phyloP scores from a whole-genome alignment of 2,888 invertebrate species.

The Melanchra persicariae region DNA sequence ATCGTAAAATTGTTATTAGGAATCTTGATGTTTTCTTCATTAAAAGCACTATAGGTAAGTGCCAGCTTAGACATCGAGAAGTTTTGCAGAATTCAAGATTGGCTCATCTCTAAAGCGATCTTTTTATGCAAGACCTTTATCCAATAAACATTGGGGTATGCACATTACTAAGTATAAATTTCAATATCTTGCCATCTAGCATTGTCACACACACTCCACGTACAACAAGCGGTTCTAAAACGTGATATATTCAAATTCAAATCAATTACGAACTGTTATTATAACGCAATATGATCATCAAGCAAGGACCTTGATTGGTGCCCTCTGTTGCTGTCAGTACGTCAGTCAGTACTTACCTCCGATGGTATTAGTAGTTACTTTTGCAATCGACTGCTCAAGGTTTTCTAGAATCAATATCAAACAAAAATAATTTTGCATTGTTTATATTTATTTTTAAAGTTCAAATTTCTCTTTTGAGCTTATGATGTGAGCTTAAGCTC shows the following conservation, averaged over 20 bases:
- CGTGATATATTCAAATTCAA: too few relatives aligned
- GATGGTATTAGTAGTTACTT: conserved; percentile 24
- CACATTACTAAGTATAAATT: neutral
- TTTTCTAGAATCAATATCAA: conserved; percentile 25
- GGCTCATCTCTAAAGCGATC: neutral
- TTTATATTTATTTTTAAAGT: neutral
- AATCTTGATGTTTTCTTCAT: neutral
- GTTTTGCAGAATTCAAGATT: neutral
- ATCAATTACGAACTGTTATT: conserved; percentile 28
- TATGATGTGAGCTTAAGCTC: neutral
- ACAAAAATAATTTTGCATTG: neutral
- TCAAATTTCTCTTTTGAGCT: neutral
- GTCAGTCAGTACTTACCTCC: conserved; percentile 5
- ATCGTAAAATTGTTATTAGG: neutral
- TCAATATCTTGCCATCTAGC: too few relatives aligned
- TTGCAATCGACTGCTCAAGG: conserved; percentile 50
- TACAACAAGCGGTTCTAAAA: neutral
- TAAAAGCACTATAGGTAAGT: neutral
- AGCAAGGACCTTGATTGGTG: conserved; percentile 42
- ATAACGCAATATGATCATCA: conserved; percentile 50
- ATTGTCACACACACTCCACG: too few relatives aligned
- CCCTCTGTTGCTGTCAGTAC: conserved; percentile 20
- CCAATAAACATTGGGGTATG: too few relatives aligned
- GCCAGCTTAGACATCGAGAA: neutral
- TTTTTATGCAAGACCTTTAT: neutral